These are phyloP conservation scores for Euglossa dilemma DNA, from an alignment of 1,140 invertebrate genomes.

Conservation along the genomic window DNA sequence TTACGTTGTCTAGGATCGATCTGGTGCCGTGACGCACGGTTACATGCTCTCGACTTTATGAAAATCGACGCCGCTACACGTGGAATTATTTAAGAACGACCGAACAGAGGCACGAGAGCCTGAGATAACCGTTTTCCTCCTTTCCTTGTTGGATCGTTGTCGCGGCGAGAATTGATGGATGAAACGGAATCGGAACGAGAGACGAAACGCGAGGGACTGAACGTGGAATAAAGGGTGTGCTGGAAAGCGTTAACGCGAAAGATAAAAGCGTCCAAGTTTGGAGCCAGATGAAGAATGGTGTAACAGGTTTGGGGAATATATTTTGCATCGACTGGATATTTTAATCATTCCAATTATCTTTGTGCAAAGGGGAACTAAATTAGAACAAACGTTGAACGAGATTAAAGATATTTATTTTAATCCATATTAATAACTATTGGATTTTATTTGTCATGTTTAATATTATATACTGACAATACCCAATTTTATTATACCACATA, in stretches of 20 bases:
- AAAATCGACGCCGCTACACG: background rate
- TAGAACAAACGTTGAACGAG: no score
- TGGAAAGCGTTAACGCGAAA: background rate
- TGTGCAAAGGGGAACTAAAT: no score
- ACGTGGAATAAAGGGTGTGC: background rate
- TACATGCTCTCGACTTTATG: conserved; percentile 2
- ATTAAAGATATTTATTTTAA: no score
- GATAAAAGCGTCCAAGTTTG: background rate
- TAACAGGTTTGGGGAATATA: background rate
- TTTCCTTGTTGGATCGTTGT: background rate
- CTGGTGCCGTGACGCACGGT: background rate
- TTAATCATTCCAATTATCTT: no score
- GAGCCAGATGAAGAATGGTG: background rate
- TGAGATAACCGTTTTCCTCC: background rate
- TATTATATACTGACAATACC: no score
- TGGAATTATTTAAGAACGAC: background rate
- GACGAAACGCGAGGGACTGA: background rate
- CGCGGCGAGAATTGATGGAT: conserved; percentile 2
- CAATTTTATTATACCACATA: no score
- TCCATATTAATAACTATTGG: no score
- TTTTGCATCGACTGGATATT: background rate
- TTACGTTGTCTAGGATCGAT: conserved; percentile 17
- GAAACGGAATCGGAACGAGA: background rate
- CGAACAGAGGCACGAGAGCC: background rate
- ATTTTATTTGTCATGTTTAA: no score